Conservation (phyloP, 92 coral and sea anemone genomes). For the Epizoanthus ramosus region DNA sequence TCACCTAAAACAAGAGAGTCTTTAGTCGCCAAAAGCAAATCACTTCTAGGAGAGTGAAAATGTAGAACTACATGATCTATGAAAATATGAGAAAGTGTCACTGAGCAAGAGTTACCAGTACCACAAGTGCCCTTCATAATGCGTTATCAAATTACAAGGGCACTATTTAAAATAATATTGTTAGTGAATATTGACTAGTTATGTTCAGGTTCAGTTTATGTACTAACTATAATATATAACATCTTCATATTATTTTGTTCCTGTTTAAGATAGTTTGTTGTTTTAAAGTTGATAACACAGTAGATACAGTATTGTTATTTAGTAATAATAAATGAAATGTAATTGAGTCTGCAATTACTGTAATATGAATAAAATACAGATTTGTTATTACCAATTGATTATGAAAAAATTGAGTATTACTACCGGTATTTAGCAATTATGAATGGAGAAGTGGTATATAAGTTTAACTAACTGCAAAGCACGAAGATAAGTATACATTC, state of each 20-base stretch:
- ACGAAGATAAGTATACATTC: constrained; percentile 17
- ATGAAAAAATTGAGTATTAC: no score
- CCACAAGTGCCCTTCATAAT: constrained; percentile 15
- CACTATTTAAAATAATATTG: neutral
- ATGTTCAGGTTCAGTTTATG: neutral
- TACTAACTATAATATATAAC: no score
- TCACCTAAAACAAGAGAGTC: neutral
- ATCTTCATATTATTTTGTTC: no score
- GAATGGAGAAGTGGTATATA: constrained; percentile 23
- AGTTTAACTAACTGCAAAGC: constrained; percentile 28
- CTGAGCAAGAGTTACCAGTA: neutral
- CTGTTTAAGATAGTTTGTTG: no score
- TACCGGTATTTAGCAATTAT: constrained; percentile 17
- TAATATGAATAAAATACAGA: no score
- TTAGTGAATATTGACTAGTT: no score
- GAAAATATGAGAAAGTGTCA: constrained; percentile 29
- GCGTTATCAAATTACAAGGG: neutral
- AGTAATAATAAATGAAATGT: no score
- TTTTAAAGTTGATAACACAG: no score
- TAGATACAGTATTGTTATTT: no score
- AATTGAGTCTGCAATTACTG: no score
- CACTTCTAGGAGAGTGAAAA: neutral
- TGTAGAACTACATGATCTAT: neutral
- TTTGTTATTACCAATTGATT: no score
- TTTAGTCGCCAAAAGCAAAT: constrained; percentile 4